phyloP scores from a whole-genome alignment of 2,797 vertebrate genomes.

The Nyctibius grandis region DNA sequence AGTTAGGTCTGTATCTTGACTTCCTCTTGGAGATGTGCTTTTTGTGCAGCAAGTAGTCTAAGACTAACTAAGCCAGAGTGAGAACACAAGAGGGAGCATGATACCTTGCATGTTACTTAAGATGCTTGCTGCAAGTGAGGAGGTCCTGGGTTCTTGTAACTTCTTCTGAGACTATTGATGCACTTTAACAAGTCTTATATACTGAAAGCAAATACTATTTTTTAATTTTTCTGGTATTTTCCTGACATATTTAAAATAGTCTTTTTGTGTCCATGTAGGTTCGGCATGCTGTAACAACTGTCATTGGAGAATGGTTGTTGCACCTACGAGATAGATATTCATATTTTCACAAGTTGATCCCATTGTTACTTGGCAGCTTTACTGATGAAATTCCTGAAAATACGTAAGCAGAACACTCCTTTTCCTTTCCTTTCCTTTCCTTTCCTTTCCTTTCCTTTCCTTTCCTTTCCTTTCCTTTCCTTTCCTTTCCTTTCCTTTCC shows the following conservation, averaged over 20 bases:
- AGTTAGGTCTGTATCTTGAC: not conserved
- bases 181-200: not conserved
- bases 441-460: too few relatives aligned
- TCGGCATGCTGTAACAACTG: constrained; percentile 82
- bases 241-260: not conserved
- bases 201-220: not conserved
- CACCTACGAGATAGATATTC: constrained; percentile 90
- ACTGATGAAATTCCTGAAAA: constrained; percentile 88
- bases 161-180: not conserved
- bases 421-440: too few relatives aligned
- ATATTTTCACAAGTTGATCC: constrained; percentile 90
- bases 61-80: not conserved
- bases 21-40: not conserved
- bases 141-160: not conserved
- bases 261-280: constrained; percentile 74
- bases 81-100: not conserved
- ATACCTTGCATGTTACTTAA: not conserved
- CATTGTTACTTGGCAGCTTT: constrained; percentile 86
- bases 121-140: not conserved
- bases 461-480: too few relatives aligned
- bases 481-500: too few relatives aligned
- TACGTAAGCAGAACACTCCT: constrained; percentile 68
- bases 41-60: not conserved
- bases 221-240: not conserved
- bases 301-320: constrained; percentile 89